These are phyloP conservation scores for Amiota communis DNA, from an alignment of 2,888 invertebrate genomes.

Conservation along the genomic window DNA sequence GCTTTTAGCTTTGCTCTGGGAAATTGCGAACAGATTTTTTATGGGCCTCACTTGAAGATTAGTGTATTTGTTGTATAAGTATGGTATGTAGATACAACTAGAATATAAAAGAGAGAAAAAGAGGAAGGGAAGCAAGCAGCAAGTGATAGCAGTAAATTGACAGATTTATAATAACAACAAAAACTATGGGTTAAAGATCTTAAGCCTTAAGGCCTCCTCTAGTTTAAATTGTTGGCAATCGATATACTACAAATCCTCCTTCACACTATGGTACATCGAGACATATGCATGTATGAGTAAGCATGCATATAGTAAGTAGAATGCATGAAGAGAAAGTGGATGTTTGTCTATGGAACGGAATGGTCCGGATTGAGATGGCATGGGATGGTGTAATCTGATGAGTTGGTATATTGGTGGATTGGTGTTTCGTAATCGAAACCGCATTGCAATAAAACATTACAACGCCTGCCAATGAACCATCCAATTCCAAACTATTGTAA, in stretches of 20 bases:
- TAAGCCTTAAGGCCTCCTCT: too few relatives aligned
- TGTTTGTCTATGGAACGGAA: not conserved
- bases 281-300: too few relatives aligned
- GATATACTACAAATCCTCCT: too few relatives aligned
- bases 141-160: constrained; percentile 58
- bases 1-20: not conserved
- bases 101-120: not conserved
- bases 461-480: constrained; percentile 3
- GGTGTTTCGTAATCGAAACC: constrained; percentile 20
- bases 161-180: constrained; percentile 62
- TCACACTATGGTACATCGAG: too few relatives aligned
- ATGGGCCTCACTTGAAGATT: constrained; percentile 44
- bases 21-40: constrained; percentile 56
- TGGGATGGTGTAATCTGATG: not conserved
- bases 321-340: not conserved
- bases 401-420: not conserved
- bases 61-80: not conserved
- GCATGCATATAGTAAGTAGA: not conserved
- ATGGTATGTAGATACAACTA: too few relatives aligned
- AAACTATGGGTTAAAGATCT: not conserved
- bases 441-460: constrained; percentile 26
- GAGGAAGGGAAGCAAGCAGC: not conserved
- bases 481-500: not conserved
- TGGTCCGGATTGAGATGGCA: not conserved
- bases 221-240: too few relatives aligned